Base-by-base conservation (phyloP, 2,797 vertebrate genomes). In the Microhierax caerulescens region DNA sequence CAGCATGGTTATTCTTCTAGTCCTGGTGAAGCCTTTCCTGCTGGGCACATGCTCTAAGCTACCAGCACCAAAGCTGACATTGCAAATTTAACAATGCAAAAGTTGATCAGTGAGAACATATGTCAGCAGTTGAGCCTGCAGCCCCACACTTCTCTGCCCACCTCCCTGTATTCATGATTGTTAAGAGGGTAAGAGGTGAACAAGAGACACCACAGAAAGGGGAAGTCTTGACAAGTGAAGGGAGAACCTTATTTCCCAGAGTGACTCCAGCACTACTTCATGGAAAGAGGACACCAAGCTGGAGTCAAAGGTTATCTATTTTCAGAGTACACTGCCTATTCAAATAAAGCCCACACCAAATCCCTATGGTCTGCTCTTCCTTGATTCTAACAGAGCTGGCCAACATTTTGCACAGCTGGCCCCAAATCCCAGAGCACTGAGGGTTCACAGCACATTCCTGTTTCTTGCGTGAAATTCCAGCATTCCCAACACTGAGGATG, bases 231-330 rank as follows among this genome's bases (percentile, higher is more conserved):
- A 81, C 54, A 91, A 91, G n/a, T 13, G 30, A 93, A 73, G 30
- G n/a, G 30, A 88, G n/a, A 75, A 73, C 36, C 50, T 45, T 77
- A 61, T n/a, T 59, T 86, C 75, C 45, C 48, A 28, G 28, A 92
- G 39, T 65, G 72, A 93, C 54, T 82, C 64, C 60, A 92, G 70
- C 39, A 70, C 67, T 68, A 65, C 69, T 51, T 81, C 43, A 77
- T 7, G 15, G 74, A 67, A 88, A 73, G 75, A 74, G 51, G 85
- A 95, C 93, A 92, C 85, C 88, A 86, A 80, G 88, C 50, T 85
- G 67, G 92, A 90, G 94, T 88, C 95, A 97, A 92, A 97, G 92
- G 93, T 96, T 95, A 97, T 97, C 95, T 96, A 12, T 86, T 90
- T 70, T 68, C 90, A 92, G 90, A 92, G 39, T 41, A 84, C 0